Conservation (phyloP, 2,888 invertebrate genomes). For the Octonoba sinensis region DNA sequence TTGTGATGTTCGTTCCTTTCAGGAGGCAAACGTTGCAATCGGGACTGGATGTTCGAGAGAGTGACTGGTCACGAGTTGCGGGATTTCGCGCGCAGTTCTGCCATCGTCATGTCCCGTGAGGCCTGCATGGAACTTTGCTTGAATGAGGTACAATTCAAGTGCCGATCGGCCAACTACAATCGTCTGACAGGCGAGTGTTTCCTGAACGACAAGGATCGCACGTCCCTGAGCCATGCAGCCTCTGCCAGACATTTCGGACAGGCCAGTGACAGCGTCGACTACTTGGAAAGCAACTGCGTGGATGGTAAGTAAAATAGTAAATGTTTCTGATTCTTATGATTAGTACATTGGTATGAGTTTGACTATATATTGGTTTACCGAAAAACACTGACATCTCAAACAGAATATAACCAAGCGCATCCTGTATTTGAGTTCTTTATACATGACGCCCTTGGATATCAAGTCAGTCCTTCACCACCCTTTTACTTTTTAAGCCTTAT, state of each 20-base stretch:
- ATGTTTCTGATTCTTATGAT: too few species aligned
- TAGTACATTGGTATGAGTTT: too few species aligned
- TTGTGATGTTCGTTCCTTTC: neutral
- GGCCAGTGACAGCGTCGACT: slow-evolving; percentile 69
- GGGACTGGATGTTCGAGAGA: slow-evolving; percentile 94
- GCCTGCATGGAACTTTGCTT: slow-evolving; percentile 88
- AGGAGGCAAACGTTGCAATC: slow-evolving; percentile 76
- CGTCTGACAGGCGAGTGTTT: slow-evolving; percentile 61
- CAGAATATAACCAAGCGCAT: too few species aligned
- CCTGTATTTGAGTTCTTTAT: too few species aligned
- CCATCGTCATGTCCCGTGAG: slow-evolving; percentile 56
- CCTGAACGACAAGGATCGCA: slow-evolving; percentile 71
- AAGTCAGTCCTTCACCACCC: too few species aligned
- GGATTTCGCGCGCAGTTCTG: slow-evolving; percentile 77
- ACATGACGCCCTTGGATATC: too few species aligned
- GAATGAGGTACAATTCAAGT: slow-evolving; percentile 89
- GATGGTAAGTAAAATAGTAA: slow-evolving; percentile 66
- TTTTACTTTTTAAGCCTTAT: too few species aligned
- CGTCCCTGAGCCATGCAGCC: slow-evolving; percentile 51
- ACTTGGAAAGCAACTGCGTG: slow-evolving; percentile 73
- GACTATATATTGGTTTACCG: too few species aligned
- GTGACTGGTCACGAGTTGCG: slow-evolving; percentile 88
- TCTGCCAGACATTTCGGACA: slow-evolving; percentile 68
- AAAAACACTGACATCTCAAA: too few species aligned
- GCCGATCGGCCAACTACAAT: slow-evolving; percentile 72